Conservation (phyloP, 1,140 invertebrate genomes). For the Ooceraea biroi region DNA sequence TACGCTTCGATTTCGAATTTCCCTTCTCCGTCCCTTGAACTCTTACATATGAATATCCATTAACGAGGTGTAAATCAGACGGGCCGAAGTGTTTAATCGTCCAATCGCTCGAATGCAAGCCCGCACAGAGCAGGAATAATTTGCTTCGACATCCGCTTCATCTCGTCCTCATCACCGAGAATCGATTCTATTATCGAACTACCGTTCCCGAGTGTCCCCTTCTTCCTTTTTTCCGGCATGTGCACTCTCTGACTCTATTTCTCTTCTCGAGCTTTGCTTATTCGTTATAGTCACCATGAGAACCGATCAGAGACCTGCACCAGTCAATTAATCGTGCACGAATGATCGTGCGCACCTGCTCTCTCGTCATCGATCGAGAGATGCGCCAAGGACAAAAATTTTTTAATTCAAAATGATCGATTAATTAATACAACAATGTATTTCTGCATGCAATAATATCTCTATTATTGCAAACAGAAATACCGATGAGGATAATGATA, state of each 20-base stretch:
- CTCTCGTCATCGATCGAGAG: constrained; percentile 13
- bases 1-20: neutral
- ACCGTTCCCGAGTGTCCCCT: neutral
- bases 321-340: constrained; percentile 72
- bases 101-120: constrained; percentile 45
- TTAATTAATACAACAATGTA: neutral
- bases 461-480: constrained; percentile 6
- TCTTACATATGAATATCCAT: constrained; percentile 75
- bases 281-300: constrained; percentile 46
- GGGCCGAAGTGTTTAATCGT: constrained; percentile 74
- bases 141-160: constrained; percentile 50
- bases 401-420: constrained; percentile 48
- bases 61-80: constrained; percentile 73
- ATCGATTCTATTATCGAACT: constrained; percentile 29
- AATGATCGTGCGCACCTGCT: constrained; percentile 48
- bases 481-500: constrained; percentile 18
- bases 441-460: constrained; percentile 39
- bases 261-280: constrained; percentile 45
- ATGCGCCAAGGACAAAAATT: constrained; percentile 3
- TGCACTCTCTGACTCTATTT: constrained; percentile 28
- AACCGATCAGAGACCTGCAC: constrained; percentile 28
- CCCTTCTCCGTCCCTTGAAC: neutral
- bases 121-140: constrained; percentile 57
- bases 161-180: constrained; percentile 3
- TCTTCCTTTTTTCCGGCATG: neutral